These are phyloP conservation scores for Oncopodura yosiiana DNA, from an alignment of 1,140 invertebrate species.

Conservation along the genomic window DNA sequence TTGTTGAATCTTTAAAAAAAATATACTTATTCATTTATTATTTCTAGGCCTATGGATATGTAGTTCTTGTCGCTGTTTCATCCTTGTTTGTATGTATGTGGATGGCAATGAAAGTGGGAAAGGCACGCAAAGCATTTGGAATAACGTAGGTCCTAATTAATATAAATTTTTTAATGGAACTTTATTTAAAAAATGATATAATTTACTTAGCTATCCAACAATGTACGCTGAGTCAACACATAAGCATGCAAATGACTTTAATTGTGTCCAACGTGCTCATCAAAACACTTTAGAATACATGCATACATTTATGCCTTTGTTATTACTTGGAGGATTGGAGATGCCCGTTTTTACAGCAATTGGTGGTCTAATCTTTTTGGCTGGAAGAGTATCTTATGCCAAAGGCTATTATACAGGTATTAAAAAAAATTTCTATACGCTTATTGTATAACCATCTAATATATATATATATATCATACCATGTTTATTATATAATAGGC, in stretches of 20 bases:
- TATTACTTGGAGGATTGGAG: slow-evolving; percentile 43
- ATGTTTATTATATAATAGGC: slow-evolving; percentile 9
- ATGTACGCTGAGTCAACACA: slow-evolving; percentile 39
- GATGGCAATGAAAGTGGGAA: slow-evolving; percentile 36
- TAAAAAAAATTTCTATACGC: slow-evolving; percentile 26
- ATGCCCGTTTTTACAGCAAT: slow-evolving; percentile 41
- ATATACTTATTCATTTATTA: not conserved
- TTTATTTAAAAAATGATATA: slow-evolving; percentile 37
- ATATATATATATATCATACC: not conserved
- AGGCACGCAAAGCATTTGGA: slow-evolving; percentile 11
- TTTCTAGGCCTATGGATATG: slow-evolving; percentile 41
- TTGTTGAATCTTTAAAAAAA: not conserved
- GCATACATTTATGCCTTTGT: slow-evolving; percentile 41
- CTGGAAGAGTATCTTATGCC: slow-evolving; percentile 43
- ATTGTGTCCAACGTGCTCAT: slow-evolving; percentile 40
- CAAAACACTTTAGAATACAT: slow-evolving; percentile 46
- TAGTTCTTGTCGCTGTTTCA: slow-evolving; percentile 36
- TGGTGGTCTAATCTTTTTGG: slow-evolving; percentile 42
- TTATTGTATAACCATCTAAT: not conserved
- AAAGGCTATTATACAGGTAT: slow-evolving; percentile 47
- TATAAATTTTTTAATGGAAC: slow-evolving; percentile 35
- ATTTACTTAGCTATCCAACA: slow-evolving; percentile 41
- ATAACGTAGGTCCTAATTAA: not conserved
- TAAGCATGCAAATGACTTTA: not conserved
- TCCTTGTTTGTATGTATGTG: slow-evolving; percentile 38